These are phyloP conservation scores for Drosophila nebulosa DNA, from an alignment of 1,140 invertebrate species.

Conservation along the genomic window DNA sequence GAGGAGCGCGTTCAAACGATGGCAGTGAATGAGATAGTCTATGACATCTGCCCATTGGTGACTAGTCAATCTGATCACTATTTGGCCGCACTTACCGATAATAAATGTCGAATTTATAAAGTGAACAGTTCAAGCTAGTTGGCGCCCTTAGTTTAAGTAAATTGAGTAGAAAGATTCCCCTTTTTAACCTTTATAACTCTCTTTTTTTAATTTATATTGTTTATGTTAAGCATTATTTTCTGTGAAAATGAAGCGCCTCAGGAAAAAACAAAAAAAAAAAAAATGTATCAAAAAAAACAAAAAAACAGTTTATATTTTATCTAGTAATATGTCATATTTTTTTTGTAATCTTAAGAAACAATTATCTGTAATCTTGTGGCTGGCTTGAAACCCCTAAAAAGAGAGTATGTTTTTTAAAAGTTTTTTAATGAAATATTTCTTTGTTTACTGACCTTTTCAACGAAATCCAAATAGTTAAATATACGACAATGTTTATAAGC, in stretches of 20 bases:
- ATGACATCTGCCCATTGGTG: conserved; percentile 85
- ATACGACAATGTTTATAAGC: conserved; percentile 27
- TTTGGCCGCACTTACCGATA: conserved; percentile 86
- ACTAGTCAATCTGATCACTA: conserved; percentile 79
- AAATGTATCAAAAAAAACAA: no score
- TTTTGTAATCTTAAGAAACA: not conserved
- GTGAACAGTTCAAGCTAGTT: conserved; percentile 40
- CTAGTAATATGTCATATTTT: no score
- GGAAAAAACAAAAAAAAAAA: no score
- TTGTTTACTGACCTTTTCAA: not conserved
- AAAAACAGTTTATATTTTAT: no score
- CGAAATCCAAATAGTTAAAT: conserved; percentile 15
- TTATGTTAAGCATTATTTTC: conserved; percentile 1
- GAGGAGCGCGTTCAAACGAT: conserved; percentile 83
- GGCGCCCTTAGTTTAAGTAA: no score
- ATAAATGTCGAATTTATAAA: conserved; percentile 85
- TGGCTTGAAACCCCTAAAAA: not conserved
- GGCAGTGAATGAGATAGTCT: conserved; percentile 83
- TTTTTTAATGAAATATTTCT: conserved; percentile 9
- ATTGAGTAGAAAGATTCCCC: not conserved
- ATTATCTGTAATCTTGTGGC: not conserved
- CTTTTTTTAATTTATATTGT: not conserved
- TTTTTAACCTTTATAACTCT: not conserved
- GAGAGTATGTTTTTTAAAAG: not conserved
- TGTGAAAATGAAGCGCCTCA: conserved; percentile 16